Conservation (phyloP, 2,797 vertebrate genomes). For the Sebastes paucispinis region DNA sequence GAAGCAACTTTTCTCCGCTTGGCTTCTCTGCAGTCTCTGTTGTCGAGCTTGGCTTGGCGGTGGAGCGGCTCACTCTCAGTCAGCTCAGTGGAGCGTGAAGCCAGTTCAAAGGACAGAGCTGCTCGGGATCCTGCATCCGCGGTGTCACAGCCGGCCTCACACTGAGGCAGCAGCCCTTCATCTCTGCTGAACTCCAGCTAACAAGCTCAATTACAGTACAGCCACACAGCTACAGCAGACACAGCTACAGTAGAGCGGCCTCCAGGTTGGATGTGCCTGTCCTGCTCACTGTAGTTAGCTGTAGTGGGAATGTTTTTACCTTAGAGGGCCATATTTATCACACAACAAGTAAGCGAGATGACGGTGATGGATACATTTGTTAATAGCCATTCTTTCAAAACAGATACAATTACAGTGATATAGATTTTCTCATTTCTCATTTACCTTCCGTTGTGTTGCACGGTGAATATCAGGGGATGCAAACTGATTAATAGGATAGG, state of each 20-base stretch:
- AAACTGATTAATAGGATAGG: too few relatives aligned
- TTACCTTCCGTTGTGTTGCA: too few relatives aligned
- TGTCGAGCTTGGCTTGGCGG: neutral
- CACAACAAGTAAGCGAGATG: neutral
- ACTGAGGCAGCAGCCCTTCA: constrained; percentile 12
- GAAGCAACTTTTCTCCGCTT: neutral
- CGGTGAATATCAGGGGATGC: too few relatives aligned
- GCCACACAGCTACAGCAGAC: neutral
- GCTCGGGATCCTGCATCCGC: constrained; percentile 1
- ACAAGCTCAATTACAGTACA: constrained; percentile 31
- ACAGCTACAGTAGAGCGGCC: neutral
- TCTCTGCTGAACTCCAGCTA: constrained; percentile 32
- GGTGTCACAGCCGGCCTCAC: constrained; percentile 1
- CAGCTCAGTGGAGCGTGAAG: constrained; percentile 15
- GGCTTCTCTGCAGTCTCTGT: neutral
- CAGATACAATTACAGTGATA: too few relatives aligned
- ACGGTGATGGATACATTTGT: too few relatives aligned
- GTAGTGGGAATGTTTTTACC: neutral
- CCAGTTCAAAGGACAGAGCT: constrained; percentile 14
- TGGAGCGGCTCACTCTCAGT: neutral
- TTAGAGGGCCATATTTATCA: neutral
- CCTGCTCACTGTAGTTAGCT: neutral
- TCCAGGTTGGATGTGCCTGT: neutral
- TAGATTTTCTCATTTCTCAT: too few relatives aligned
- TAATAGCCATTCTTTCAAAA: too few relatives aligned